phyloP scores from a whole-genome alignment of 2,113 vertebrate genomes.

The Corythaixoides concolor region DNA sequence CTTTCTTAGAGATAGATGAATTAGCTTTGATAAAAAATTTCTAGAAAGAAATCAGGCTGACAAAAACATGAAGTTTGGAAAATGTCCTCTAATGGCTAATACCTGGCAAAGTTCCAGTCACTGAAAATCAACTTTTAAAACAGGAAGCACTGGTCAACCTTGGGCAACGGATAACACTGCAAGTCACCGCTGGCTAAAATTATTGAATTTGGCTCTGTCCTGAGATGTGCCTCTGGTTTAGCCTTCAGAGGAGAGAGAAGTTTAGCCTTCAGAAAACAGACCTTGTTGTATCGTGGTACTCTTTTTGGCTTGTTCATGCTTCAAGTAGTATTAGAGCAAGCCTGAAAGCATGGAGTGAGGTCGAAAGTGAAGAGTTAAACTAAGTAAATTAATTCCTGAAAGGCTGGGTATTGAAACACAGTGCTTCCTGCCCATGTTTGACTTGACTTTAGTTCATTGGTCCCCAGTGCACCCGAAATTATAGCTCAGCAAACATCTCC shows the following conservation, averaged over 20 bases:
- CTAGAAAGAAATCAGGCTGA: not conserved
- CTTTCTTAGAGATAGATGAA: not conserved
- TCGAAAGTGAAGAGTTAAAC: not conserved
- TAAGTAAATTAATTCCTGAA: not conserved
- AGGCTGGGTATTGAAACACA: slow-evolving; percentile 10
- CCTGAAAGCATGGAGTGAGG: not conserved
- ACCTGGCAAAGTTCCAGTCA: not conserved
- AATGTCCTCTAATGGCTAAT: not conserved
- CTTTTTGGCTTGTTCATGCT: not conserved
- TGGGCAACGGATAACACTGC: not conserved
- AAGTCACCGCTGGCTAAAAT: not conserved
- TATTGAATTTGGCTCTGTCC: not conserved
- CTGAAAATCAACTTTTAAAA: not conserved
- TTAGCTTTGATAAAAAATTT: not conserved
- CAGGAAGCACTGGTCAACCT: not conserved
- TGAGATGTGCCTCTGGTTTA: not conserved
- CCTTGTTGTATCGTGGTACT: not conserved
- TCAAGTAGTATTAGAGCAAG: not conserved
- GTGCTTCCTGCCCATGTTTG: slow-evolving; percentile 22
- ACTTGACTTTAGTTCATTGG: slow-evolving; percentile 45
- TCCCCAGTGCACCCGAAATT: slow-evolving; percentile 49
- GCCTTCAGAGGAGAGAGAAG: not conserved
- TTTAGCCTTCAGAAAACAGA: not conserved
- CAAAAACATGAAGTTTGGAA: not conserved
- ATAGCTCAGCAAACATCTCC: slow-evolving; percentile 48